Evolutionary conservation across 2,797 vertebrate genomes (phyloP).

Genomic region (Parauchenoglanis punctatus): DNA sequence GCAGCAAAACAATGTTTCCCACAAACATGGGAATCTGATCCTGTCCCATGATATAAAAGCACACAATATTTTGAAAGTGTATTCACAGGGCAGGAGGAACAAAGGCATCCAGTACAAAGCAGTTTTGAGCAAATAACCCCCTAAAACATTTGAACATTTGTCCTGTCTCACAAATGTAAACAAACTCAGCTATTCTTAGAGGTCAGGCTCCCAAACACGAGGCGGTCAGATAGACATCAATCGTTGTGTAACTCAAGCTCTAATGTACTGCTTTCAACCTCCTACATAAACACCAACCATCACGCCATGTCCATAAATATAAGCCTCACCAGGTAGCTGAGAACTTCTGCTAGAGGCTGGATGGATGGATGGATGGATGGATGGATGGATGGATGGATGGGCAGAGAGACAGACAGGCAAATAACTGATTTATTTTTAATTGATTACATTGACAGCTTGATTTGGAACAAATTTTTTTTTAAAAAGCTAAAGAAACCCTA

Average conservation of each 20-base stretch:
- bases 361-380: not conserved
- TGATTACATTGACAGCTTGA: not conserved
- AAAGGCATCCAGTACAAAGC: conserved; percentile 44
- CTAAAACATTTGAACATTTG: conserved; percentile 35
- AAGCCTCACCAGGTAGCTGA: conserved; percentile 12
- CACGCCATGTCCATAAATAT: conserved; percentile 48
- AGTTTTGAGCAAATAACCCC: conserved; percentile 49
- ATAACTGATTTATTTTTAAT: not conserved
- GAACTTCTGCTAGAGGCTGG: not conserved
- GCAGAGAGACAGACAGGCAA: not conserved
- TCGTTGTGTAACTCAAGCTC: conserved; percentile 39
- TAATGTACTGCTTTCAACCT: conserved; percentile 47
- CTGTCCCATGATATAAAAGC: conserved; percentile 9
- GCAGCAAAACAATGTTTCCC: conserved; percentile 16
- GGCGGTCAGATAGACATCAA: conserved; percentile 53
- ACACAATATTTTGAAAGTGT: conserved; percentile 31
- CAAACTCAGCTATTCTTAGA: conserved; percentile 55
- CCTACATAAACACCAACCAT: conserved; percentile 47
- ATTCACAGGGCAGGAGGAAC: conserved; percentile 37
- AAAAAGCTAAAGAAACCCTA: not conserved
- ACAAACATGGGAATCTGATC: conserved; percentile 19
- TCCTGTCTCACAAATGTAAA: conserved; percentile 43
- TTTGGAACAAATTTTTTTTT: not conserved
- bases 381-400: not conserved
- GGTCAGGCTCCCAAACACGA: conserved; percentile 30